Conservation (phyloP, 2,888 invertebrate genomes). For the Escarpia spicata region DNA sequence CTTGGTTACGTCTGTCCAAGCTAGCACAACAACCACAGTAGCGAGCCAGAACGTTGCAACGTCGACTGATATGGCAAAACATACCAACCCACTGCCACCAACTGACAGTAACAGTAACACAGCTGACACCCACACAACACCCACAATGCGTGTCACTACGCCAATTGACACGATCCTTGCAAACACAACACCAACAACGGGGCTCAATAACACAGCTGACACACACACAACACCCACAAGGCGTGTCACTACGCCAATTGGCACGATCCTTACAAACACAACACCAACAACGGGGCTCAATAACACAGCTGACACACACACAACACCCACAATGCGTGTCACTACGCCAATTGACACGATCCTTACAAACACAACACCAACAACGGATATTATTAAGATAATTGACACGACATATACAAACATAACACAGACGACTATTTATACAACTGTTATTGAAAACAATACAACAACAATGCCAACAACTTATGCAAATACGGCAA, state of each 20-base stretch:
- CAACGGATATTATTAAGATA: too few species aligned
- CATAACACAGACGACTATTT: too few species aligned
- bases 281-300: too few species aligned
- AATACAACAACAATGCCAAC: too few species aligned
- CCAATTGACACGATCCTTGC: neutral
- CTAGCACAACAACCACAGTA: neutral
- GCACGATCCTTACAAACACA: neutral
- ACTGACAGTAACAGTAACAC: neutral
- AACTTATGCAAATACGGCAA: too few species aligned
- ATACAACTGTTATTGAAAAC: too few species aligned
- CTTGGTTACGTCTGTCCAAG: neutral
- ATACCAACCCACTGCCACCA: neutral
- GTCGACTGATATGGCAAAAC: neutral
- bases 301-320: too few species aligned
- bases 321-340: too few species aligned
- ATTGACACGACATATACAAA: too few species aligned
- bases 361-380: too few species aligned
- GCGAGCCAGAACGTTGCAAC: neutral
- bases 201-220: neutral
- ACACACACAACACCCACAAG: neutral
- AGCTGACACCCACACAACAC: neutral
- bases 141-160: neutral
- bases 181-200: neutral
- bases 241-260: neutral
- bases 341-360: too few species aligned